A percentile compares a stretch with the other conserved stretches of the same genome.
These are phyloP conservation scores for Leptestheria dahalacensis DNA, from an alignment of 1,140 invertebrate genomes.

Conservation along the genomic window DNA sequence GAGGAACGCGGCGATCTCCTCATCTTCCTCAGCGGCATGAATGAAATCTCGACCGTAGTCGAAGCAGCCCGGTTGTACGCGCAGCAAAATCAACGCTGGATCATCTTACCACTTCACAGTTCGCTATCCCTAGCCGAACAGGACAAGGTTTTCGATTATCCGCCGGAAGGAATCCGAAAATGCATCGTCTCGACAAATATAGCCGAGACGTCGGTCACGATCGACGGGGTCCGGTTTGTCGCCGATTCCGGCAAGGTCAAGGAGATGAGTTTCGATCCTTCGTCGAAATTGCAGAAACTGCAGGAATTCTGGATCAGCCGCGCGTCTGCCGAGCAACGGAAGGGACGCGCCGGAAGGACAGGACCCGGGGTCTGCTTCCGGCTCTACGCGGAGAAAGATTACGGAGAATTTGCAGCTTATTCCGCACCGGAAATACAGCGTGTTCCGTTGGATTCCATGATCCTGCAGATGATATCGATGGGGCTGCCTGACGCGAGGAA, in stretches of 20 bases:
- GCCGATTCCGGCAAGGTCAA: constrained; percentile 94
- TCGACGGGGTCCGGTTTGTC: constrained; percentile 96
- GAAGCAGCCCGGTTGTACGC: constrained; percentile 75
- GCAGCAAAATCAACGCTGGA: constrained; percentile 70
- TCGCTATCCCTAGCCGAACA: constrained; percentile 84
- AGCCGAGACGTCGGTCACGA: constrained; percentile 96
- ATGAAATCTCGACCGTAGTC: constrained; percentile 80
- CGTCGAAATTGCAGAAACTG: constrained; percentile 68
- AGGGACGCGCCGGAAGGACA: constrained; percentile 70
- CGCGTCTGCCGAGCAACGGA: constrained; percentile 91
- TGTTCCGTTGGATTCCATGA: constrained; percentile 77
- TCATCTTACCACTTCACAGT: constrained; percentile 87
- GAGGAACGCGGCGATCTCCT: constrained; percentile 86
- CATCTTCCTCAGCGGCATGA: constrained; percentile 90
- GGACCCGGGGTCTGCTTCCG: constrained; percentile 62
- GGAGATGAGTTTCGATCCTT: constrained; percentile 88
- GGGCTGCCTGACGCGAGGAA: constrained; percentile 76
- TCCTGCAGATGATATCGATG: constrained; percentile 89
- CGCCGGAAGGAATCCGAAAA: constrained; percentile 88
- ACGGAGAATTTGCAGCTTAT: constrained; percentile 56
- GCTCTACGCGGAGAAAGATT: constrained; percentile 77
- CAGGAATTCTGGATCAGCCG: constrained; percentile 95
- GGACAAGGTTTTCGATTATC: constrained; percentile 93
- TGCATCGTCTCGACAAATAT: constrained; percentile 99
- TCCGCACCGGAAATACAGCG: constrained; percentile 80